phyloP scores from a whole-genome alignment of 1,140 invertebrate genomes.

The Brachionus koreanus region DNA sequence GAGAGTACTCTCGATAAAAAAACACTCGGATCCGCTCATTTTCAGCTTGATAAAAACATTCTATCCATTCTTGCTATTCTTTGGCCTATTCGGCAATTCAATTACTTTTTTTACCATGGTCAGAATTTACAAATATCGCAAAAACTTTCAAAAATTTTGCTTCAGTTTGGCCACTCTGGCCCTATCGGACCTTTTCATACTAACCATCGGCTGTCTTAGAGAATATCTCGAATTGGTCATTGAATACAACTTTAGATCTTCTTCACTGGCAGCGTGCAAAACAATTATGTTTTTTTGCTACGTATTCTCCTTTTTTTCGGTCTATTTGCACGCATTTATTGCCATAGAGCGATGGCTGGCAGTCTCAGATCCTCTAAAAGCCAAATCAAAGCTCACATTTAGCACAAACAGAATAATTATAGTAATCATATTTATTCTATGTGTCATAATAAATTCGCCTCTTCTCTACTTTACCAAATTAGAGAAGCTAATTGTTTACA shows the following conservation, averaged over 20 bases:
- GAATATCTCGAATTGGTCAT: not conserved
- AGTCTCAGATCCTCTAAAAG: not conserved
- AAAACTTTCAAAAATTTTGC: slow-evolving; percentile 27
- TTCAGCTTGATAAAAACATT: not conserved
- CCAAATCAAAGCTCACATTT: slow-evolving; percentile 15
- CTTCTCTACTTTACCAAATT: not conserved
- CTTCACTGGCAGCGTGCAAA: not conserved
- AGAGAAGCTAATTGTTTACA: not conserved
- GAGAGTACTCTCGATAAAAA: not conserved
- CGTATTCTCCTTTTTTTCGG: slow-evolving; percentile 10
- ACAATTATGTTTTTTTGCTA: slow-evolving; percentile 4
- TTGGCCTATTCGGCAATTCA: not conserved
- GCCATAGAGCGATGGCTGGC: slow-evolving; percentile 4
- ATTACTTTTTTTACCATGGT: slow-evolving; percentile 25
- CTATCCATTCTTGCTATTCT: slow-evolving; percentile 2
- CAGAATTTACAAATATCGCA: not conserved
- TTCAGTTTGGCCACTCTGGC: not conserved
- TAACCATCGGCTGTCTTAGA: not conserved
- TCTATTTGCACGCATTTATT: slow-evolving; percentile 30
- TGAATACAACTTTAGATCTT: not conserved
- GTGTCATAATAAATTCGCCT: not conserved
- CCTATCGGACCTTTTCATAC: not conserved
- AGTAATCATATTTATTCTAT: not conserved
- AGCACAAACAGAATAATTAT: not conserved
- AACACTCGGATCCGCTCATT: not conserved